Evolutionary conservation across 1,140 invertebrate genomes (phyloP).

Genomic region (Leptestheria dahalacensis): DNA sequence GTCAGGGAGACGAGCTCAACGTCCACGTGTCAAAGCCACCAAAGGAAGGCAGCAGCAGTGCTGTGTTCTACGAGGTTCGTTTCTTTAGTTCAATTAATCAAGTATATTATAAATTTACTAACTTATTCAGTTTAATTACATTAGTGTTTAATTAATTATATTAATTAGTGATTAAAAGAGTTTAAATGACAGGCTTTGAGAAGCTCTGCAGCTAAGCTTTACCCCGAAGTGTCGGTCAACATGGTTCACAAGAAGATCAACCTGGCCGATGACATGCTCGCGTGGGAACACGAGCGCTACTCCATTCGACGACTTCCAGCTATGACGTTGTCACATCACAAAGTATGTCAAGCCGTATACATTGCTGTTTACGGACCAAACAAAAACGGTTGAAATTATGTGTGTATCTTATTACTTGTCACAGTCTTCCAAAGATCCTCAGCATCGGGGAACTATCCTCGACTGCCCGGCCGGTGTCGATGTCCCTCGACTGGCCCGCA

Average conservation of each 20-base stretch:
- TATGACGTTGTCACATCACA: constrained; percentile 72
- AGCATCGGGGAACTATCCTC: constrained; percentile 36
- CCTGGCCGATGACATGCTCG: constrained; percentile 76
- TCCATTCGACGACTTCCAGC: constrained; percentile 80
- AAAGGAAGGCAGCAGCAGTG: constrained; percentile 60
- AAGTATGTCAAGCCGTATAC: constrained; percentile 26
- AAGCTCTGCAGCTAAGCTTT: constrained; percentile 32
- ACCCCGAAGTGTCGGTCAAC: constrained; percentile 43
- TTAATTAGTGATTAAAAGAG: constrained; percentile 11
- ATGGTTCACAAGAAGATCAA: constrained; percentile 94
- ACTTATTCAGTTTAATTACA: constrained; percentile 13
- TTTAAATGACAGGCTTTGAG: constrained; percentile 38
- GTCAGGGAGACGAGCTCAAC: constrained; percentile 43
- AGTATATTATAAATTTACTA: background rate
- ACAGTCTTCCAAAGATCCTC: constrained; percentile 33
- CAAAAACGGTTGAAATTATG: constrained; percentile 4
- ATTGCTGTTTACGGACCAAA: background rate
- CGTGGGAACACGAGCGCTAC: constrained; percentile 96
- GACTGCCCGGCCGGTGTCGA: constrained; percentile 42
- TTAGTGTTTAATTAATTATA: constrained; percentile 11
- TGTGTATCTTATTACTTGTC: constrained; percentile 16
- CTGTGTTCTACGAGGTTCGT: constrained; percentile 48
- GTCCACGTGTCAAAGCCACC: constrained; percentile 95
- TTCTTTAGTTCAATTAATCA: background rate
- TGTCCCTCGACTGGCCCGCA: constrained; percentile 42